Evolutionary conservation across 2,888 invertebrate species (phyloP).

Genomic region (Lithosia quadra): DNA sequence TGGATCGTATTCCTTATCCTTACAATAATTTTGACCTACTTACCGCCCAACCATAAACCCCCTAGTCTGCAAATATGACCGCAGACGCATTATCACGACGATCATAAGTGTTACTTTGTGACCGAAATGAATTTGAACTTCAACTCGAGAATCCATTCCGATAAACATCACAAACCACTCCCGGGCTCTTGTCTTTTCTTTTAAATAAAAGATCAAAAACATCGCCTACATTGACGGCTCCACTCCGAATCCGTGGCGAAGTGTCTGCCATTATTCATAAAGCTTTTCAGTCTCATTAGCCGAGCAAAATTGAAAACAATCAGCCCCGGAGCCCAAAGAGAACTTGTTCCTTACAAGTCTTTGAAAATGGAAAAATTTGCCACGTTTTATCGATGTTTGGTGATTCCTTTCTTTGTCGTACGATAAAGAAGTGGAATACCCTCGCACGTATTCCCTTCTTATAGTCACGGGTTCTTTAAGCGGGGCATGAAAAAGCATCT

Average conservation of each 20-base stretch:
- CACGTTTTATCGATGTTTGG: neutral
- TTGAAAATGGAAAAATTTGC: neutral
- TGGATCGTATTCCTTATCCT: no score
- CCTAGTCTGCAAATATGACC: neutral
- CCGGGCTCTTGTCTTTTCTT: neutral
- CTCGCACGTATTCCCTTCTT: no score
- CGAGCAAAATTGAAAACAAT: conserved; percentile 37
- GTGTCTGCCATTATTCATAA: conserved; percentile 34
- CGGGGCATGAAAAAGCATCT: no score
- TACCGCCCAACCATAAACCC: neutral
- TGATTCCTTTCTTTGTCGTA: no score
- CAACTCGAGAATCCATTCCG: neutral
- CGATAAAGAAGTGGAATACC: no score
- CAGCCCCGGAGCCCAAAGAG: conserved; percentile 15
- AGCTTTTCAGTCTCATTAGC: conserved; percentile 41
- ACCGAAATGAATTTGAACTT: neutral
- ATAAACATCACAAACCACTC: neutral
- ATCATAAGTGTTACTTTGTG: neutral
- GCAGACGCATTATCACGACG: neutral
- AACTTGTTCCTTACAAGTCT: conserved; percentile 1
- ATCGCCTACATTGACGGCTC: conserved; percentile 2
- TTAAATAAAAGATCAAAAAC: conserved; percentile 16
- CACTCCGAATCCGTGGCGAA: conserved; percentile 24
- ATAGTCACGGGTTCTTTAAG: no score
- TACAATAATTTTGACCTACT: neutral